Base-by-base conservation (phyloP, 2,888 invertebrate genomes). In the Nomada fabriciana region DNA sequence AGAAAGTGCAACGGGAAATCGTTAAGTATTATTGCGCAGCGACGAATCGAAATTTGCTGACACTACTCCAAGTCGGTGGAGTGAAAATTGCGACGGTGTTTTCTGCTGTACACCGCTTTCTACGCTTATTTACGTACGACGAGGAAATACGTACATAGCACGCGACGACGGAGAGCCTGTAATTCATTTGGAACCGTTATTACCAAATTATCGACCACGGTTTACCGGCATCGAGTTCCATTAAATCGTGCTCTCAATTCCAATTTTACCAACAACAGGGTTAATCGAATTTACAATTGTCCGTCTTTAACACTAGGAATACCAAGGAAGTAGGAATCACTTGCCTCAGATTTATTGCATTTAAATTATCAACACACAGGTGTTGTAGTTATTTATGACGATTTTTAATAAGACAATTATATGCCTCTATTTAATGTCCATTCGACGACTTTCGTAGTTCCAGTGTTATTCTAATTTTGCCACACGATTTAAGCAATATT, bases 181-280 rank as follows among this genome's bases (percentile, higher is more conserved):
- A 76, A 73, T 73, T 76, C 63, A 53, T 60, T 59, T 25, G 20
- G 29, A 61, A 70, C 52, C 42, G 63, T 63, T 63, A 63, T 57
- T 63, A 57, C 47, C 47, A 63, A 73, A 73, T 64, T 76, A 76
- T 76, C 57, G 57, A 63, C 64, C 64, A 3, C 63, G 36, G 55
- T 53, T 47, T 13, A 18, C 53, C 60, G n/a, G 52, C 25, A 20
- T 25, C 15, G 60, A 2, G 20, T 29, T 20, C 25, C 52, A 36
- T 57, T 63, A 42, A 76, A 73, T 64, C 64, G 15, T 63, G 55
- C 15, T 47, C 23, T 23, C 13, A 18, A 47, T 55, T 36, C 53
- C 11, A 29, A n/a, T 10, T 71, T 71, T 36, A 63, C 72, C 57
- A 64, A 64, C 25, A n/a, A 64, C 15, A 15, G 15, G 18, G 55